These are phyloP conservation scores for Orthochromis indermauri DNA, from an alignment of 2,113 vertebrate genomes.

Conservation along the genomic window DNA sequence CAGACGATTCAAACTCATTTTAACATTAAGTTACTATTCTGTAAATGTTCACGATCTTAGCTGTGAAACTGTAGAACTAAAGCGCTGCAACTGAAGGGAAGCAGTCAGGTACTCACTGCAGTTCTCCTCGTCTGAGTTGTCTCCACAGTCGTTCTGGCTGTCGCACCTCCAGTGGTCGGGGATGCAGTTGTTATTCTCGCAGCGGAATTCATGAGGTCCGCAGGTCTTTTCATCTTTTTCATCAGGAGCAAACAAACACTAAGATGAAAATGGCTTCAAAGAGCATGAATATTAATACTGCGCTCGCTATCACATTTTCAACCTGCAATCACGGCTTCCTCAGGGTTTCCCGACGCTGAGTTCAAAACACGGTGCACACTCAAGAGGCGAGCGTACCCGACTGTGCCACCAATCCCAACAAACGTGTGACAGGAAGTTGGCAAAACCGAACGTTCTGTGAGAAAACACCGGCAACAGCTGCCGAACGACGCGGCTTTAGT, in stretches of 20 bases:
- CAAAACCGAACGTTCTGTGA: slow-evolving; percentile 10
- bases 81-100: slow-evolving; percentile 7
- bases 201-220: slow-evolving; percentile 95
- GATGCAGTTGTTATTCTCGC: slow-evolving; percentile 98
- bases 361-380: slow-evolving; percentile 61
- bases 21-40: neutral
- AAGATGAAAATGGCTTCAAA: slow-evolving; percentile 69
- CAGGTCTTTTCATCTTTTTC: slow-evolving; percentile 97
- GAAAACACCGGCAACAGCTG: neutral
- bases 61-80: neutral
- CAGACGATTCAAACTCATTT: neutral
- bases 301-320: slow-evolving; percentile 41
- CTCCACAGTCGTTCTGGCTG: slow-evolving; percentile 96
- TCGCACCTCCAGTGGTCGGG: slow-evolving; percentile 98
- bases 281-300: slow-evolving; percentile 68
- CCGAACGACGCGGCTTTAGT: neutral
- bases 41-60: neutral
- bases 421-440: slow-evolving; percentile 22
- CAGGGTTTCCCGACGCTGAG: slow-evolving; percentile 57
- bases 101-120: slow-evolving; percentile 84
- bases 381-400: slow-evolving; percentile 53
- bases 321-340: slow-evolving; percentile 65
- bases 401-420: slow-evolving; percentile 23
- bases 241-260: slow-evolving; percentile 70
- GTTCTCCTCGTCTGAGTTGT: slow-evolving; percentile 95